Percentiles rank a stretch among this genome's conserved stretches.
Evolutionary conservation across 2,113 vertebrate species (phyloP).

Genomic region (Nerophis lumbriciformis): DNA sequence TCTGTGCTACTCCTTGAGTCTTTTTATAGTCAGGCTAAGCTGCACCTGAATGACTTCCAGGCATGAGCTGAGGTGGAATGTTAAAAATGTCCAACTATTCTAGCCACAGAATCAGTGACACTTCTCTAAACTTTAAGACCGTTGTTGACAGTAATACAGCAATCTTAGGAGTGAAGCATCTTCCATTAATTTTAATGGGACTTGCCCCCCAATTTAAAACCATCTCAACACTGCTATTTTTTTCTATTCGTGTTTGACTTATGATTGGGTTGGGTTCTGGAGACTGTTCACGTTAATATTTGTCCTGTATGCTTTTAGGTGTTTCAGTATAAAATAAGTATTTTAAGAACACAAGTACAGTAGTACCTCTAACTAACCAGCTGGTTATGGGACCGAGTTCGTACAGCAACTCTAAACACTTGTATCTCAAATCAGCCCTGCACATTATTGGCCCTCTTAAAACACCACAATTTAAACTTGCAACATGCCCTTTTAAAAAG

Average conservation of each 20-base stretch:
- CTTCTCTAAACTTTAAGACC: neutral
- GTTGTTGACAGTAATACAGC: neutral
- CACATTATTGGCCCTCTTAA: too few relatives aligned
- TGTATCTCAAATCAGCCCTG: too few relatives aligned
- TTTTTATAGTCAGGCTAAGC: neutral
- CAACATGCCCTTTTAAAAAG: too few relatives aligned
- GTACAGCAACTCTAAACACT: too few relatives aligned
- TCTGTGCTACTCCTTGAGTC: neutral
- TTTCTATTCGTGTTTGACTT: slow-evolving; percentile 10
- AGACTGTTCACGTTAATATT: neutral
- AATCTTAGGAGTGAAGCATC: neutral
- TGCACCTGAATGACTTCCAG: slow-evolving; percentile 2
- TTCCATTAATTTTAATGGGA: neutral
- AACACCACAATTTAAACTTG: too few relatives aligned
- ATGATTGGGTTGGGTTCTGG: neutral
- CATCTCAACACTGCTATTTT: neutral
- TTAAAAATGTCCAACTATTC: neutral
- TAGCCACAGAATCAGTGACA: slow-evolving; percentile 8
- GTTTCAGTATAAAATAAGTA: too few relatives aligned
- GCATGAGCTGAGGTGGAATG: neutral
- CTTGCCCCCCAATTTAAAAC: neutral
- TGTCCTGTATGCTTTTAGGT: neutral
- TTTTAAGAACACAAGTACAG: too few relatives aligned
- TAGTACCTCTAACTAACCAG: too few relatives aligned
- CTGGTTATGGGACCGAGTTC: too few relatives aligned